Percentiles rank a stretch among this genome's conserved stretches.
These are phyloP conservation scores for Pseudoips prasinana DNA, from an alignment of 2,888 invertebrate genomes.

Conservation along the genomic window DNA sequence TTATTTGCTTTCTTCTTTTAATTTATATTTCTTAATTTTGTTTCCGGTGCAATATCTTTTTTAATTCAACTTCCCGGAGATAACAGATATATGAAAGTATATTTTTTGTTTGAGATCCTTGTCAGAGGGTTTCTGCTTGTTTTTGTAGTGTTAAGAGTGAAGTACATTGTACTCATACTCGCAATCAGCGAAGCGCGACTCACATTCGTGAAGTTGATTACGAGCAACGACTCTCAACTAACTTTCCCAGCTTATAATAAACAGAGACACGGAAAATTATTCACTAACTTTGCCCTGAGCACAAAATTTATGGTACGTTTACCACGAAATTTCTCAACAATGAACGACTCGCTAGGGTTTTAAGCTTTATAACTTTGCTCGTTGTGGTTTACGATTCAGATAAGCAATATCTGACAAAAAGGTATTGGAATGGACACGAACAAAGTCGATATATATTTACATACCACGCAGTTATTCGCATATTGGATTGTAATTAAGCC, in stretches of 20 bases:
- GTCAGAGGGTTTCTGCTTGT: background rate
- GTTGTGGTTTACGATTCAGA: constrained; percentile 51
- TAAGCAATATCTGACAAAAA: constrained; percentile 44
- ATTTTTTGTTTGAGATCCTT: constrained; percentile 1
- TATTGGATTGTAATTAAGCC: no score
- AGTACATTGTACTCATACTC: constrained; percentile 1
- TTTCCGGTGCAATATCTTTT: constrained; percentile 18
- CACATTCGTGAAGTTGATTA: constrained; percentile 66
- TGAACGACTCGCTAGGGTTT: constrained; percentile 73
- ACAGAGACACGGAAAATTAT: constrained; percentile 80
- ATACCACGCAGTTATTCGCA: no score
- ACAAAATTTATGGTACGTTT: constrained; percentile 77
- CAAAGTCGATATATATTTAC: constrained; percentile 9
- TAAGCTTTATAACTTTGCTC: constrained; percentile 63
- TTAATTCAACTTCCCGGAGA: constrained; percentile 6
- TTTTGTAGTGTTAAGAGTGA: constrained; percentile 1
- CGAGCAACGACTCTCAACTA: constrained; percentile 60
- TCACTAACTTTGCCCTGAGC: constrained; percentile 73
- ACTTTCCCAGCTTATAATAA: constrained; percentile 75
- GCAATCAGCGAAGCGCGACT: constrained; percentile 53
- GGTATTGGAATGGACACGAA: constrained; percentile 23
- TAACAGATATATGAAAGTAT: constrained; percentile 1
- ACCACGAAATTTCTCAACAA: constrained; percentile 74
- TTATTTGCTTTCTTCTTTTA: constrained; percentile 33
- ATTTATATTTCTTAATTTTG: constrained; percentile 25